Evolutionary conservation across 2,797 vertebrate species (phyloP).

Genomic region (Hafferia zeledoni): DNA sequence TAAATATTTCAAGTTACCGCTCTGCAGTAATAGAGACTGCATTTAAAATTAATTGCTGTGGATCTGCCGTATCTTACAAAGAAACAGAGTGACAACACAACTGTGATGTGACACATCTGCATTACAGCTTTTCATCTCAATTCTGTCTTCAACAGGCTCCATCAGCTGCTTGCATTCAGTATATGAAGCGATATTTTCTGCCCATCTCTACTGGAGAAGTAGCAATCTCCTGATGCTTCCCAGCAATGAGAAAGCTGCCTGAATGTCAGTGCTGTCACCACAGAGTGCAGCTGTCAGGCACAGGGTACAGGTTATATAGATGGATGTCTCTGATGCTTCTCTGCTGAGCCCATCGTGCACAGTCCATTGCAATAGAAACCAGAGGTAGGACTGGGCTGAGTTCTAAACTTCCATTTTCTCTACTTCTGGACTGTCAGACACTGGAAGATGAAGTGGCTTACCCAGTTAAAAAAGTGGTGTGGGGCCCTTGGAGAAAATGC

Average conservation of each 20-base stretch:
- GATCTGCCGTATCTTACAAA: slow-evolving; percentile 52
- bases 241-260: background rate
- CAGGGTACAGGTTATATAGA: background rate
- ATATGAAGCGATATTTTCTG: background rate
- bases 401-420: background rate
- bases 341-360: background rate
- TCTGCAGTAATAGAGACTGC: slow-evolving; percentile 58
- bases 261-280: background rate
- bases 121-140: slow-evolving; percentile 68
- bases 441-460: background rate
- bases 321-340: background rate
- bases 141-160: slow-evolving; percentile 49
- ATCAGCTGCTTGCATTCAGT: slow-evolving; percentile 21
- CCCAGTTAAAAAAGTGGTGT: background rate
- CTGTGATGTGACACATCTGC: slow-evolving; percentile 66
- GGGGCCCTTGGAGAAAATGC: background rate
- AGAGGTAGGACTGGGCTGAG: background rate
- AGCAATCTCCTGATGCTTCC: background rate
- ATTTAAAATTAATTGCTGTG: slow-evolving; percentile 69
- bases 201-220: background rate
- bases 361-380: background rate
- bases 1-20: slow-evolving; percentile 61
- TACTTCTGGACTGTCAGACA: background rate
- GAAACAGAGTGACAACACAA: slow-evolving; percentile 53
- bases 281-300: rapidly evolving